Base-by-base conservation (phyloP, 2,888 invertebrate genomes). In the Steromphala cineraria region DNA sequence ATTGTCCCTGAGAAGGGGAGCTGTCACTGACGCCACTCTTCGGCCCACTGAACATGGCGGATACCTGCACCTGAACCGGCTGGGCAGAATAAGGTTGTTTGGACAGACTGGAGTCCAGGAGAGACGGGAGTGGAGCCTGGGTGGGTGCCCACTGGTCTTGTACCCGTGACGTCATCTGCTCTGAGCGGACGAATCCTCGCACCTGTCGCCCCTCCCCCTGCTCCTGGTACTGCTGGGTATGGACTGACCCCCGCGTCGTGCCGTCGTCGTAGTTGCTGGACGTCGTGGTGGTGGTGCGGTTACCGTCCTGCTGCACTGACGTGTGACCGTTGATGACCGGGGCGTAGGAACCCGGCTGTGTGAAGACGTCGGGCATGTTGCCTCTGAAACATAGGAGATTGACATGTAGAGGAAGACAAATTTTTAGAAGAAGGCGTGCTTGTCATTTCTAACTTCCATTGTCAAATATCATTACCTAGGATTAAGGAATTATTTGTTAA, bases 11-110 rank as follows among this genome's bases (percentile, higher is more conserved):
- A 36, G 74, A 55, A 36, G 80, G 46, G 24, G 55, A 62, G 62
- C 67, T 76, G 52, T 75, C 79, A 36, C 75, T 80, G 21, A 31
- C 55, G n/a, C 40, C 78, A 36, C 62, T 40, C 46, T 40, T 75
- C 15, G 21, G 31, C 7, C 36, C 53, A 46, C 67, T 53, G 53
- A 75, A 75, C 80, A 75, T 75, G 31, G 80, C 80, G n/a, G 80
- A 75, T 21, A 80, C 80, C 17, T 75, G 75, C 17, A 80, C 80
- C 15, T 76, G 76, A 1, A 71, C 71, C 62, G 80, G 67, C 62
- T 67, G 75, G 28, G 80, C 74, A 17, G 56, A 74, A n/a, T 53
- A 79, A 17, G 55, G 46, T 19, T 71, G 76, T n/a, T 19, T 24
- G 28, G 53, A 53, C 53, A 53, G 17, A n/a, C 53, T 53, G 53